Conservation (phyloP, 2,888 invertebrate species). For the Erannis defoliaria region DNA sequence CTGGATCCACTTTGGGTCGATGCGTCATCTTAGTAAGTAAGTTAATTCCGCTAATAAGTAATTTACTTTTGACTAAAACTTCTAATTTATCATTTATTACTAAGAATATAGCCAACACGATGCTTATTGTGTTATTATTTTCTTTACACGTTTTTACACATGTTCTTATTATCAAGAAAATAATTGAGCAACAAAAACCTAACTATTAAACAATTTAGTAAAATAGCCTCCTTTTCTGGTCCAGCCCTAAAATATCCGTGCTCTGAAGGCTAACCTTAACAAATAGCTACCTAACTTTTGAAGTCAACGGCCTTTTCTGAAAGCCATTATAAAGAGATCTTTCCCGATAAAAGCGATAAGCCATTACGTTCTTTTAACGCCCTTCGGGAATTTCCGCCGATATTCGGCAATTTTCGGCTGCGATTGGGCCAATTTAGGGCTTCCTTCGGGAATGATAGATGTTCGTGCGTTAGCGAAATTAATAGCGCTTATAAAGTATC, state of each 20-base stretch:
- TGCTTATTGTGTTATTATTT: too few species aligned
- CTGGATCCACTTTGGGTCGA: too few species aligned
- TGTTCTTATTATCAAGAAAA: too few species aligned
- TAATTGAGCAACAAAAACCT: too few species aligned
- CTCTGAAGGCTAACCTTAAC: slow-evolving; percentile 8
- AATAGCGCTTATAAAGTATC: slow-evolving; percentile 26
- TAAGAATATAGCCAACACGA: too few species aligned
- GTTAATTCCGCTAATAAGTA: too few species aligned
- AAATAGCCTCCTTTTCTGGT: too few species aligned
- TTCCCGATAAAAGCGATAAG: slow-evolving; percentile 40
- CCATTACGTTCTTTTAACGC: slow-evolving; percentile 38
- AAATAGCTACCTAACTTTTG: slow-evolving; percentile 36
- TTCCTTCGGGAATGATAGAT: slow-evolving; percentile 35
- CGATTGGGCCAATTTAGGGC: slow-evolving; percentile 33
- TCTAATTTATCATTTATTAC: too few species aligned
- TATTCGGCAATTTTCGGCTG: slow-evolving; percentile 34
- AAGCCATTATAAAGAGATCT: slow-evolving; percentile 41
- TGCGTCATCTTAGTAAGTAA: too few species aligned
- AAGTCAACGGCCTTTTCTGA: slow-evolving; percentile 34
- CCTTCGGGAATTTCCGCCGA: slow-evolving; percentile 38
- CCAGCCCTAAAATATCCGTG: neutral
- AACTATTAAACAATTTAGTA: too few species aligned
- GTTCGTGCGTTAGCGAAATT: slow-evolving; percentile 31
- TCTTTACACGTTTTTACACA: too few species aligned
- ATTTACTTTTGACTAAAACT: too few species aligned